Conservation (phyloP, 2,113 vertebrate species). For the Cichladusa arquata region DNA sequence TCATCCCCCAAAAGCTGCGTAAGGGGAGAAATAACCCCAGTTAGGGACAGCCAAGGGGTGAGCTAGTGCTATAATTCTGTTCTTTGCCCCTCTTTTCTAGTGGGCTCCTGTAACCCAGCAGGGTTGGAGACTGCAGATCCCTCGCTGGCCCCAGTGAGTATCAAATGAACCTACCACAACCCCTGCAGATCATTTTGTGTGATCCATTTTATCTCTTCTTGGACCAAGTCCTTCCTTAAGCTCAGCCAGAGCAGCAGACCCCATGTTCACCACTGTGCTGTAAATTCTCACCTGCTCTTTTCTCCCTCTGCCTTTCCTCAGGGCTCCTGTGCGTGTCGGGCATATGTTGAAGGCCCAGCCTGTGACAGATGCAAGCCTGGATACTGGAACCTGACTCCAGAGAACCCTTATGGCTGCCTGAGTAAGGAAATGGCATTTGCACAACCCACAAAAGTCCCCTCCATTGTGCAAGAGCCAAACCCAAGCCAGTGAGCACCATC, state of each 20-base stretch:
- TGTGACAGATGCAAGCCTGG: constrained; percentile 91
- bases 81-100: constrained; percentile 57
- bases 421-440: constrained; percentile 76
- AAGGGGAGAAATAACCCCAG: not conserved
- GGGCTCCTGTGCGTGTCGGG: constrained; percentile 84
- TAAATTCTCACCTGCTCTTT: not conserved
- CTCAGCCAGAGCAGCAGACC: not conserved
- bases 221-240: not conserved
- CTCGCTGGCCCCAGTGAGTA: constrained; percentile 69
- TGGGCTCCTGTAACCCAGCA: constrained; percentile 87
- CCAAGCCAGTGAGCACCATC: not conserved
- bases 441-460: not conserved
- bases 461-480: not conserved
- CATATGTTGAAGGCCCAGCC: constrained; percentile 82
- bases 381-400: constrained; percentile 91
- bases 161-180: not conserved
- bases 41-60: not conserved
- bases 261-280: rapidly evolving
- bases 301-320: constrained; percentile 22
- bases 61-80: rapidly evolving
- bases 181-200: not conserved
- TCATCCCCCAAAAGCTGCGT: not conserved
- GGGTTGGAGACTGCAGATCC: constrained; percentile 74
- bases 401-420: constrained; percentile 84
- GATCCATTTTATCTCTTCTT: not conserved